Evolutionary conservation across 2,888 invertebrate species (phyloP).

Genomic region (Glaucopsyche alexis): DNA sequence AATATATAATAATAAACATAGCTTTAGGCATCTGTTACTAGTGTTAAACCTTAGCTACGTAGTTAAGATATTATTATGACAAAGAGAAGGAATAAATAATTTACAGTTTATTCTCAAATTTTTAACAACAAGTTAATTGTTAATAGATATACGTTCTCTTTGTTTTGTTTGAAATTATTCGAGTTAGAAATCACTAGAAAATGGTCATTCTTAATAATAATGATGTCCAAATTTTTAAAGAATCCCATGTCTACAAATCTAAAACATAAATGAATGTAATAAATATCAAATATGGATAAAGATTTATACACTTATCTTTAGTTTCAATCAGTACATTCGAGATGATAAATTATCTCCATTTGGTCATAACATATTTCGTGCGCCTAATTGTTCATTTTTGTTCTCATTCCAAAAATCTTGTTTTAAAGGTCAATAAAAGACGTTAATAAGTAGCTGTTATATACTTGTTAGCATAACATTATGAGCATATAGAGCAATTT

Average conservation of each 20-base stretch:
- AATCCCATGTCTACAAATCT: background rate
- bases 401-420: constrained; percentile 12
- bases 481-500: background rate
- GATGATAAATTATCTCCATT: constrained; percentile 17
- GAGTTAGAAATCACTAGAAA: background rate
- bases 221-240: background rate
- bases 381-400: constrained; percentile 18
- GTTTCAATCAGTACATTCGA: background rate
- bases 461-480: background rate
- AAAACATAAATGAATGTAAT: background rate
- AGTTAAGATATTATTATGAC: too few species aligned
- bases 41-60: too few species aligned
- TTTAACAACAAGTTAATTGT: too few species aligned
- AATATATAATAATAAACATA: too few species aligned
- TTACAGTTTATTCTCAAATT: too few species aligned
- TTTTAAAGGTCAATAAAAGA: constrained; percentile 19
- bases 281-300: constrained; percentile 9
- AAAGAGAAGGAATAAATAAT: too few species aligned
- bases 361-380: constrained; percentile 13
- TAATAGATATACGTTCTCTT: too few species aligned
- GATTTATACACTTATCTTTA: constrained; percentile 1
- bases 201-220: background rate
- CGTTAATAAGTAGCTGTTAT: constrained; percentile 16
- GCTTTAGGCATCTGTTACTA: too few species aligned
- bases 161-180: background rate